These are phyloP conservation scores for Cyphomyrmex costatus DNA, from an alignment of 1,140 invertebrate genomes.

Conservation along the genomic window DNA sequence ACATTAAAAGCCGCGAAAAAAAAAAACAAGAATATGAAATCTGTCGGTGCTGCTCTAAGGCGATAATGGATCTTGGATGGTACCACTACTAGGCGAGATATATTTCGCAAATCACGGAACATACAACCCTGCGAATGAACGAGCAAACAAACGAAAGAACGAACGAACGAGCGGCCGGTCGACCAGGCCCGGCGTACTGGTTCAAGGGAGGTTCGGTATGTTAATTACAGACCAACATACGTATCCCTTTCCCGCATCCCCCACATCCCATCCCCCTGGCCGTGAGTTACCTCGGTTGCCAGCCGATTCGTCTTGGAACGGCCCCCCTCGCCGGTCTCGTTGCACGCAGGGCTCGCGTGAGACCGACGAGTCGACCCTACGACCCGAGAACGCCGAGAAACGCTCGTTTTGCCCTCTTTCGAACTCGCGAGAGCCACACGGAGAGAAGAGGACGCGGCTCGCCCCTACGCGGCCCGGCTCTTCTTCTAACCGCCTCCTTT, in stretches of 20 bases:
- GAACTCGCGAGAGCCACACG: conserved; percentile 55
- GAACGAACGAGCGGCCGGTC: conserved; percentile 71
- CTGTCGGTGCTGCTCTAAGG: conserved; percentile 12
- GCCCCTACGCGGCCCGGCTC: conserved; percentile 3
- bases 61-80: conserved; percentile 60
- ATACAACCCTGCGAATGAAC: conserved; percentile 50
- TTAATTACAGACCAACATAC: conserved; percentile 85
- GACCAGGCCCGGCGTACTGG: conserved; percentile 66
- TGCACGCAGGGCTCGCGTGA: conserved; percentile 78
- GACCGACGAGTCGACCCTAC: conserved; percentile 79
- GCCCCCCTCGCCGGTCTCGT: conserved; percentile 73
- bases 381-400: conserved; percentile 78
- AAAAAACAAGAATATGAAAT: conserved; percentile 27
- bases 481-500: conserved; percentile 37
- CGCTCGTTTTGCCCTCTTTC: conserved; percentile 76
- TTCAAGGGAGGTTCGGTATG: conserved; percentile 84
- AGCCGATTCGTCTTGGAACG: conserved; percentile 74
- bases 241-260: conserved; percentile 68
- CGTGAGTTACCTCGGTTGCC: conserved; percentile 75
- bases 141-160: conserved; percentile 74
- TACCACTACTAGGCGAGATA: conserved; percentile 43
- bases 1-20: conserved; percentile 5
- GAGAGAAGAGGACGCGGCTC: conserved; percentile 18
- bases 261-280: conserved; percentile 61
- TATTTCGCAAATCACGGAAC: conserved; percentile 64